phyloP scores from a whole-genome alignment of 1,140 invertebrate species.

The Magallana ariakensis region DNA sequence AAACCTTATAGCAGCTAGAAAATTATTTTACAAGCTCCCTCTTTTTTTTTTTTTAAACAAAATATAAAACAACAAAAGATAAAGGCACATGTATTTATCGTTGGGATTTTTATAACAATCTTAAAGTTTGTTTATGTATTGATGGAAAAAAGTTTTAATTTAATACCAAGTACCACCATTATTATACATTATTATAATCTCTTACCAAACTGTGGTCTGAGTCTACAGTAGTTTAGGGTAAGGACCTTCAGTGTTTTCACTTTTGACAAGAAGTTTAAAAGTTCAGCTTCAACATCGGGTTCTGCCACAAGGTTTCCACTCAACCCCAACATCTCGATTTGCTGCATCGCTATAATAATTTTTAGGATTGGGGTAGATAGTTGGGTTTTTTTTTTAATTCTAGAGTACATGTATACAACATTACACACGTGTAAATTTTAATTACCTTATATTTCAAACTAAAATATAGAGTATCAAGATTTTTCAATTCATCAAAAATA shows the following conservation, averaged over 20 bases:
- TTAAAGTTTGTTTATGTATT: neutral
- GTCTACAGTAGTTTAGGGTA: conserved; percentile 43
- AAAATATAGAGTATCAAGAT: too few relatives aligned
- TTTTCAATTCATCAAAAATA: too few relatives aligned
- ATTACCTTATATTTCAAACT: too few relatives aligned
- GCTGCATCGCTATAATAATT: conserved; percentile 5
- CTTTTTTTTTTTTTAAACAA: neutral
- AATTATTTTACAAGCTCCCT: neutral
- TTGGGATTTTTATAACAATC: too few relatives aligned
- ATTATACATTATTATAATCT: neutral
- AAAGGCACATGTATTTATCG: neutral
- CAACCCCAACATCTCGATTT: conserved; percentile 39
- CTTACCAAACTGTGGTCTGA: conserved; percentile 42
- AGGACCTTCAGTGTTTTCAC: conserved; percentile 22
- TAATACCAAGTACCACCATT: neutral
- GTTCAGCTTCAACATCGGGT: conserved; percentile 6
- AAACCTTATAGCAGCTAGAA: neutral
- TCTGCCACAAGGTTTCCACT: conserved; percentile 45
- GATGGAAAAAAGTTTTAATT: neutral
- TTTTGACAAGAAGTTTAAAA: conserved; percentile 18
- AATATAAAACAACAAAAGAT: too few relatives aligned
- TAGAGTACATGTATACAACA: too few relatives aligned
- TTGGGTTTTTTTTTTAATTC: too few relatives aligned
- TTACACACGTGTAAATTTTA: too few relatives aligned
- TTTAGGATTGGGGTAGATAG: too few relatives aligned